phyloP scores from a whole-genome alignment of 2,888 invertebrate species.

The Rhamphomyia laevipes region DNA sequence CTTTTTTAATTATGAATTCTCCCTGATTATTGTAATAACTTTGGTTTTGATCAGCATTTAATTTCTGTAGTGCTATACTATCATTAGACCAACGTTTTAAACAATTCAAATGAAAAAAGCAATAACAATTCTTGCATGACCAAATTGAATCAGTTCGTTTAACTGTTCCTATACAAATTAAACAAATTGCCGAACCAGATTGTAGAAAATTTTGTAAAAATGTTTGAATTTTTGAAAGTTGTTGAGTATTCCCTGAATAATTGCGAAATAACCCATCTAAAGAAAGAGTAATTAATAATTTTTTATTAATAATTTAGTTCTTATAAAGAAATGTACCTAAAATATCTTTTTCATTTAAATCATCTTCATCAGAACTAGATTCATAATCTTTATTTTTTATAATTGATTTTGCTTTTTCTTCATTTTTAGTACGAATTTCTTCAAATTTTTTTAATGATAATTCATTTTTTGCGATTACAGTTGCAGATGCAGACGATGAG shows the following conservation, averaged over 20 bases:
- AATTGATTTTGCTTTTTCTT: slow-evolving; percentile 40
- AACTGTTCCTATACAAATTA: slow-evolving; percentile 82
- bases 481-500: too few species aligned
- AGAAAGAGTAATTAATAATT: slow-evolving; percentile 7
- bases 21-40: slow-evolving; percentile 34
- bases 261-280: slow-evolving; percentile 40
- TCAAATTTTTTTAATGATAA: slow-evolving; percentile 26
- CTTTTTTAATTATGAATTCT: slow-evolving; percentile 34
- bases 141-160: slow-evolving; percentile 74
- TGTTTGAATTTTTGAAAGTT: slow-evolving; percentile 49
- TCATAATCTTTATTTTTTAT: slow-evolving; percentile 37
- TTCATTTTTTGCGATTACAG: background rate
- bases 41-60: slow-evolving; percentile 42
- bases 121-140: slow-evolving; percentile 74
- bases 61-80: slow-evolving; percentile 60
- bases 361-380: slow-evolving; percentile 44
- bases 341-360: slow-evolving; percentile 39
- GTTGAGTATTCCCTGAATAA: slow-evolving; percentile 39
- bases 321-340: slow-evolving; percentile 31
- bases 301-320: background rate
- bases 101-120: slow-evolving; percentile 76
- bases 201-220: slow-evolving; percentile 68
- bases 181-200: slow-evolving; percentile 70
- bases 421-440: slow-evolving; percentile 39
- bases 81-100: slow-evolving; percentile 89